These are phyloP conservation scores for Mobula hypostoma DNA, from an alignment of 2,113 vertebrate species.

Conservation along the genomic window DNA sequence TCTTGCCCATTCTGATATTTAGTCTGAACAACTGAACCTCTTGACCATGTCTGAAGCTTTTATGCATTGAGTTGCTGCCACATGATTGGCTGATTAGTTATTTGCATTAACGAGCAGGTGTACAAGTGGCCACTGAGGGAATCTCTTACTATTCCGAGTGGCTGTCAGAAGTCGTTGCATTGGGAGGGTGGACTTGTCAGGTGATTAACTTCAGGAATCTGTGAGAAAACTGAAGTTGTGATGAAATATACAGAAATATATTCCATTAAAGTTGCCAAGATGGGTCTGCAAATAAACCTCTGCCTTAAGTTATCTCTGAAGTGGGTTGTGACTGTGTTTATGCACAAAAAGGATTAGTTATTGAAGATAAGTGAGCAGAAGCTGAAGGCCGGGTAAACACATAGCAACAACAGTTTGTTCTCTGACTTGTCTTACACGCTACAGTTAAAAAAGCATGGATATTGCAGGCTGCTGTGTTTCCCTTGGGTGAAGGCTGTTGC, in stretches of 20 bases:
- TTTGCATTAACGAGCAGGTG: too few relatives aligned
- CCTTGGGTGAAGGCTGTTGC: neutral
- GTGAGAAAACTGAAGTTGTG: neutral
- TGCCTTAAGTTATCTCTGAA: neutral
- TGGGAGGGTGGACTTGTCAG: neutral
- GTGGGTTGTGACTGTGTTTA: neutral
- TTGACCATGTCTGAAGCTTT: too few relatives aligned
- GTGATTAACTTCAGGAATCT: neutral
- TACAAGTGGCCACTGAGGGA: too few relatives aligned
- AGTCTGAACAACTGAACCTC: too few relatives aligned
- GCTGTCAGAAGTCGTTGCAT: too few relatives aligned
- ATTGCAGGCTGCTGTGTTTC: neutral
- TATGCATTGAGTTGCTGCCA: too few relatives aligned
- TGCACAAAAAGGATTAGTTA: neutral
- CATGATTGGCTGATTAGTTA: too few relatives aligned
- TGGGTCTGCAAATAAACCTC: neutral
- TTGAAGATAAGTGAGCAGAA: neutral
- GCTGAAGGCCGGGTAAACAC: neutral
- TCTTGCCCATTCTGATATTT: too few relatives aligned
- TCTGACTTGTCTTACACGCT: neutral
- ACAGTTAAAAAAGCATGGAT: neutral
- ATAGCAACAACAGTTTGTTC: neutral
- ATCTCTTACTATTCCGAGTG: neutral
- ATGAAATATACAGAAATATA: neutral
- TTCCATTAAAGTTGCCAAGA: neutral